phyloP scores from a whole-genome alignment of 2,797 vertebrate species.

The Crenuchus spilurus region DNA sequence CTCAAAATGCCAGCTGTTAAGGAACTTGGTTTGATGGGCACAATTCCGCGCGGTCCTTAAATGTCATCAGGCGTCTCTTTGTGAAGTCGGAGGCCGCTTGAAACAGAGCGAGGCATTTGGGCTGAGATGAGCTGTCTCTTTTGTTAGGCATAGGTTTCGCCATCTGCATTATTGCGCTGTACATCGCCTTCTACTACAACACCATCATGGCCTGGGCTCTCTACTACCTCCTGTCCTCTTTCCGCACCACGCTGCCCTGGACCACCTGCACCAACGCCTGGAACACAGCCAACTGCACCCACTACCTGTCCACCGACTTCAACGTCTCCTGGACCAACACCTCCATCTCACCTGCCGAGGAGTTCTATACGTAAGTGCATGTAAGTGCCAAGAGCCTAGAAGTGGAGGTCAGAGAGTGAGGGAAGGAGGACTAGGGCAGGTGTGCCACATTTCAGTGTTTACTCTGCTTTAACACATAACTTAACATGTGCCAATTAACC shows the following conservation, averaged over 20 bases:
- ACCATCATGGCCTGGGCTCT: conserved; percentile 99
- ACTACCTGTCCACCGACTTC: conserved; percentile 85
- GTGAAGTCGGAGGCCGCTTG: conserved; percentile 55
- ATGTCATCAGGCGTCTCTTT: conserved; percentile 68
- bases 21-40: conserved; percentile 64
- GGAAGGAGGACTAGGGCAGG: conserved; percentile 16
- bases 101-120: conserved; percentile 39
- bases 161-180: conserved; percentile 96
- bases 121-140: background rate
- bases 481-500: background rate
- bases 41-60: conserved; percentile 61
- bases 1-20: conserved; percentile 74
- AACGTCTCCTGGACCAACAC: conserved; percentile 87
- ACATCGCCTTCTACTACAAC: conserved; percentile 98
- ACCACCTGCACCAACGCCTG: conserved; percentile 90
- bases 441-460: background rate
- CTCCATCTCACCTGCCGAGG: conserved; percentile 93
- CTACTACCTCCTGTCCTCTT: conserved; percentile 95
- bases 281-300: conserved; percentile 93
- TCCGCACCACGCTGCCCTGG: conserved; percentile 89
- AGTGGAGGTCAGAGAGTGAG: conserved; percentile 25
- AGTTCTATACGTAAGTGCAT: conserved; percentile 98
- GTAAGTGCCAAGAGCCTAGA: conserved; percentile 72
- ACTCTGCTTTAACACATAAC: background rate
- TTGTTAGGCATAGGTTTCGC: conserved; percentile 92